These are phyloP conservation scores for Apteryx owenii DNA, from an alignment of 2,113 vertebrate genomes.

Conservation along the genomic window DNA sequence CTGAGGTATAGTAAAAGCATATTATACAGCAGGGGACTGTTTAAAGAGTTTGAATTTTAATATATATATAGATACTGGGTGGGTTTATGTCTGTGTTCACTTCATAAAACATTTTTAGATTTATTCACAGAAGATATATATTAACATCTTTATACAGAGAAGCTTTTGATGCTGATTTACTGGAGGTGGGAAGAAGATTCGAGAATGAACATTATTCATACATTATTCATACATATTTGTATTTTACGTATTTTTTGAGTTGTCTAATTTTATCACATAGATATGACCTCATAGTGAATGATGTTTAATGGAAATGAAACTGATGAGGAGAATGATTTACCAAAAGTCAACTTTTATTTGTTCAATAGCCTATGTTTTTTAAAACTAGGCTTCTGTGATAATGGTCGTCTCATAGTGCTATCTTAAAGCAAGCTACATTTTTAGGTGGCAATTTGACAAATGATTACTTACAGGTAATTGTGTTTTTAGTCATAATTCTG, in stretches of 20 bases:
- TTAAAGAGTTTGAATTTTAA: not conserved
- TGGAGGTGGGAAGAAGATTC: not conserved
- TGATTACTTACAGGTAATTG: constrained; percentile 40
- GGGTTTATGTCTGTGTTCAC: not conserved
- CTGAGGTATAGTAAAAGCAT: not conserved
- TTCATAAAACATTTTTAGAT: not conserved
- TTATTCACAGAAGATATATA: not conserved
- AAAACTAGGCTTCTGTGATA: not conserved
- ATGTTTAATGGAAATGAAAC: constrained; percentile 28
- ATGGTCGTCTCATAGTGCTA: not conserved
- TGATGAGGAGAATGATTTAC: not conserved
- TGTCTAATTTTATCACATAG: not conserved
- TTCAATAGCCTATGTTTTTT: not conserved
- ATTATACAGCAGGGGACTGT: not conserved
- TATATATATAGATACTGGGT: not conserved
- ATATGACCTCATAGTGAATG: not conserved
- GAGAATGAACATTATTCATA: not conserved
- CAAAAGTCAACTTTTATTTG: constrained; percentile 24
- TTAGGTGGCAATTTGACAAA: not conserved
- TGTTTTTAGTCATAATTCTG: constrained; percentile 23
- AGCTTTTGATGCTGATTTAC: not conserved
- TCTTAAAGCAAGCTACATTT: constrained; percentile 27
- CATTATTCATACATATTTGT: not conserved
- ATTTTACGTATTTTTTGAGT: not conserved
- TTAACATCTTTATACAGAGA: not conserved